Base-by-base conservation (phyloP, 2,797 vertebrate genomes). In the Salmo trutta region DNA sequence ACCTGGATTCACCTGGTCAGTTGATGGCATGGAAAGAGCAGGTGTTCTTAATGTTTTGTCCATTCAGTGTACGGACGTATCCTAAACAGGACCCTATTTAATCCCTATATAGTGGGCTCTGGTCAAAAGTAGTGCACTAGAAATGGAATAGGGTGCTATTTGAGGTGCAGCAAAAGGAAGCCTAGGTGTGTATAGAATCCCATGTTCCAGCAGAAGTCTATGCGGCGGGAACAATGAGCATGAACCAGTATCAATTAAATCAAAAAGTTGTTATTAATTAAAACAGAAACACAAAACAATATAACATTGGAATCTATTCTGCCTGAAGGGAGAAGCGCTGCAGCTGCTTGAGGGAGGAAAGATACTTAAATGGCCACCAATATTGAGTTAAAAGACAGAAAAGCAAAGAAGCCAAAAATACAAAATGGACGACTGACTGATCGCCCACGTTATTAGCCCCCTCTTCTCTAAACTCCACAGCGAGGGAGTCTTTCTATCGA, bases 261-360 rank as follows among this genome's bases (percentile, higher is more conserved):
- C 69, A 79, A 86, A 87, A 82, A 88, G 81, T 41, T 76, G 82
- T 73, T 7, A 59, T 59, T 8, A 21, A 59, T 59, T 69, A 71
- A 81, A 78, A 89, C 84, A 87, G 78, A 77, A 82, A 75, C 68
- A 67, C 76, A 29, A 73, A 75, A 77, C 65, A 83, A 86, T 79
- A 85, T 79, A 88, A 85, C 81, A 85, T 79, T 78, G 80, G 81
- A 82, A 83, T 87, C 91, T 16, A 69, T 7, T 69, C 31, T 68
- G 66, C 19, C 29, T 14, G 17, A 33, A 17, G 19, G 16, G 31
- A 69, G 33, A 69, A 66, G 21, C 0, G 64, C 10, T 66, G 16
- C 1, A 36, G 78, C 69, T 65, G 53, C 8, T 62, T 74, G n/a
- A 4, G 77, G 51, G n/a, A 17, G 52, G 24, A 53, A 70, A 79